Base-by-base conservation (phyloP, 1,140 invertebrate species). In the Trissolcus basalis region DNA sequence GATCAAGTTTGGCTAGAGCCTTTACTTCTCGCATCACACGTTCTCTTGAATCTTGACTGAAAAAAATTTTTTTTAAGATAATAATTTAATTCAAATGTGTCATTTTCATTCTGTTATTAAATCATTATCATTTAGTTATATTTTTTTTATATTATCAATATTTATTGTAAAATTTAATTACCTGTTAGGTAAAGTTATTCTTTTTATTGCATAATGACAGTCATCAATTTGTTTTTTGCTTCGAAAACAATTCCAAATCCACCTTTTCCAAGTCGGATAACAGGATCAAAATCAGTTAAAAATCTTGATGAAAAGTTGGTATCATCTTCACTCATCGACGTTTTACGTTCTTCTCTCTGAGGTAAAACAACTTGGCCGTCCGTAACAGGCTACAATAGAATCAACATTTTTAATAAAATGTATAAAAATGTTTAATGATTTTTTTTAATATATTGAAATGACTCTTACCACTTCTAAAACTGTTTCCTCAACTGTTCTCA, bases 181-280 rank as follows among this genome's bases (percentile, higher is more conserved):
- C 94, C 92, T 94, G 78, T 94, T 94, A 9, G 96, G 95, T 60
- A 98, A 88, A 6, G 92, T 91, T 48, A 99, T 98, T 80, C 97
- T 91, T 89, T 99, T 99, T 0, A 99, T 93, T 14, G 98, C 98
- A 90, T 99, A 99, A 73, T 93, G 91, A 80, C 95, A 94, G 81
- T 98, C 95, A 85, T 99, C 98, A 55, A 98, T 93, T 96, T 97
- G 85, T 99, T 98, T 83, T 92, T 94, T 0, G 95, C 96, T 86
- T 98, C 95, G 88, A 98, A 99, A 0, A 99, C 98, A 14, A 98
- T 93, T 0, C 98, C 98, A 89, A 98, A 99, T 0, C 97, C 98
- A n/a, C 98, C 97, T 81, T 92, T 93, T 0, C 97, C 97, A 0
- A 99, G 89, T 77, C 95, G 94, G 63, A 92, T 89, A 35, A 98